These are phyloP conservation scores for Bryconaethiops microstoma DNA, from an alignment of 2,797 vertebrate species.

Conservation along the genomic window DNA sequence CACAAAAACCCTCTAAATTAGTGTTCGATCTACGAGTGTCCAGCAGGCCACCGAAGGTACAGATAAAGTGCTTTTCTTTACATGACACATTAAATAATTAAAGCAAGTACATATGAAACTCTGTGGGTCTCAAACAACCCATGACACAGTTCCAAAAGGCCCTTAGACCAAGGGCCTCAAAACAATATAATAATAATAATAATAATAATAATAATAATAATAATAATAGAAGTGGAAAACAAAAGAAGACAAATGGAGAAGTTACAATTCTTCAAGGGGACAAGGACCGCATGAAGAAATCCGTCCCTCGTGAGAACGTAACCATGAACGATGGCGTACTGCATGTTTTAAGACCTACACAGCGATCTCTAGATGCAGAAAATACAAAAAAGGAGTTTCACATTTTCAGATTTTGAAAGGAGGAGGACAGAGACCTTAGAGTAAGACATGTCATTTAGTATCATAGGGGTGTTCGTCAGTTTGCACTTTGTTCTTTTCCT, in stretches of 20 bases:
- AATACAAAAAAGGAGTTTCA: constrained; percentile 64
- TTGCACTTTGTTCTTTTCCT: constrained; percentile 18
- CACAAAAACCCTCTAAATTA: constrained; percentile 65
- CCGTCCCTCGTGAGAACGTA: constrained; percentile 60
- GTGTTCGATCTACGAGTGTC: constrained; percentile 73
- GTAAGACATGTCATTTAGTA: constrained; percentile 71
- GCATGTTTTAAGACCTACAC: constrained; percentile 66
- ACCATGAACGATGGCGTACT: constrained; percentile 68
- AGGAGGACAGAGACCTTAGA: constrained; percentile 51
- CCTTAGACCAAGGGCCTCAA: constrained; percentile 38
- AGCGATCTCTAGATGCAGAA: constrained; percentile 67
- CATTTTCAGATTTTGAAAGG: constrained; percentile 70
- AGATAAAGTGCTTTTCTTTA: constrained; percentile 87
- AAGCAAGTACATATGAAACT: constrained; percentile 72
- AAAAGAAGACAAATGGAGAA: constrained; percentile 52
- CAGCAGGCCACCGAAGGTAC: constrained; percentile 86
- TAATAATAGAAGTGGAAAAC: constrained; percentile 42
- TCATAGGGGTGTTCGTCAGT: constrained; percentile 42
- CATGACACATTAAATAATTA: constrained; percentile 82
- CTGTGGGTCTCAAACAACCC: constrained; percentile 44
- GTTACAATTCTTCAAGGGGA: constrained; percentile 52
- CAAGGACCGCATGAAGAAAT: constrained; percentile 64
- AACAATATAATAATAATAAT: constrained; percentile 27
- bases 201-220: constrained; percentile 16
- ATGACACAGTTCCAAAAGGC: constrained; percentile 48